Base-by-base conservation (phyloP, 2,888 invertebrate genomes). In the Margaritifera margaritifera region DNA sequence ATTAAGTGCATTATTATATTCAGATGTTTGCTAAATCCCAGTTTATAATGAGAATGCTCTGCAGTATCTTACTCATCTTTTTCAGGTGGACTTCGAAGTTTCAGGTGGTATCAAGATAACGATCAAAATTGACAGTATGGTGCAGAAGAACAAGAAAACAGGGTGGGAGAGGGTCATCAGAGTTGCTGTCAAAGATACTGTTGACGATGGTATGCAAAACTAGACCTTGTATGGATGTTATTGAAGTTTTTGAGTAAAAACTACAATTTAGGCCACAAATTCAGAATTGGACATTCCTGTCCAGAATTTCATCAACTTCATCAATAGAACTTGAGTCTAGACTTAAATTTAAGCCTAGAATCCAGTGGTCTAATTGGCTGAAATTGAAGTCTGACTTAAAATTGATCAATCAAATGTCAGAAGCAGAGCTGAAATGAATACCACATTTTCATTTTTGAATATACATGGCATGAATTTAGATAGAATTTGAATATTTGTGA, bases 91-190 rank as follows among this genome's bases (percentile, higher is more conserved):
- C 57, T 73, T 87, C 64, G 77, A 77, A 57, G 78, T 81, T 20
- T 75, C 69, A 25, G 74, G 72, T 56, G 78, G 77, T 8, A 76
- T 77, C 1, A 79, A 78, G 50, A 73, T 88, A 72, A 59, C 76
- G 31, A 77, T 88, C 6, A 72, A 75, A 31, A 79, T 88, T 69
- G 83, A 83, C 19, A 81, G 80, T 63, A 83, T 82, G 79, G 79
- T 84, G 15, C 87, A 88, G 79, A 88, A 87, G 69, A 88, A 86
- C 69, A 87, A 84, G 69, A 83, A 81, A 66, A 86, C 87, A 2
- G 87, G 87, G 6, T 88, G 83, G 84, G 84, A 87, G 71, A 79
- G 86, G 64, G 70, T 82, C 50, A 69, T 87, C 8, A 71, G 86
- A 63, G 69, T 80, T 57, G 78, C 80, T 24, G 60, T 83, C 11